A percentile compares a stretch with the other conserved stretches of the same genome.
Evolutionary conservation across 2,113 vertebrate genomes (phyloP).

Genomic region (Romanogobio albipinnatus): DNA sequence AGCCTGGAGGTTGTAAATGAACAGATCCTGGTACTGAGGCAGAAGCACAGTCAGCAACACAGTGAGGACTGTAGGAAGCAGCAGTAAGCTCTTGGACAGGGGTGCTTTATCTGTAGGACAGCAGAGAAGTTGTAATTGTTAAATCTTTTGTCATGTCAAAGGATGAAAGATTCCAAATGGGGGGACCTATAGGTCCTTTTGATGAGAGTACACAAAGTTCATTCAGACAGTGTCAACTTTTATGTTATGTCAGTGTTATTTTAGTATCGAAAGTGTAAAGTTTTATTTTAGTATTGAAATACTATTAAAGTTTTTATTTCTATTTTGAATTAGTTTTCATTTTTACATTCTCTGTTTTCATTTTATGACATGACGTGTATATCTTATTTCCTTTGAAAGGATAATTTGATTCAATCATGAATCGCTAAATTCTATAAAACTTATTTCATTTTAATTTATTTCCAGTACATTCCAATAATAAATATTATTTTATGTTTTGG

Average conservation of each 20-base stretch:
- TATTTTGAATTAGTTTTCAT: no score
- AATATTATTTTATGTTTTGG: no score
- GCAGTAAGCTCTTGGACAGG: conserved; percentile 76
- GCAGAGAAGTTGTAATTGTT: not conserved
- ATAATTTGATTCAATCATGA: no score
- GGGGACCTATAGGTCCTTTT: not conserved
- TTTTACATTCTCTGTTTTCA: no score
- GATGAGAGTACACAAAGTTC: not conserved
- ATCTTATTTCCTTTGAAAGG: no score
- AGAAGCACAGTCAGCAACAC: conserved; percentile 72
- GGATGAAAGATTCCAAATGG: not conserved
- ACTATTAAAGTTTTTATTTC: no score
- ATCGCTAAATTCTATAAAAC: no score
- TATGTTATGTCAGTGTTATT: not conserved
- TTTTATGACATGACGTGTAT: no score
- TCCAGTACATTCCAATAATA: no score
- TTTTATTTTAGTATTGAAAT: no score
- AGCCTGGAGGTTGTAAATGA: conserved; percentile 73
- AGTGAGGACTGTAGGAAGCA: conserved; percentile 74
- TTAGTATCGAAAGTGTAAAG: no score
- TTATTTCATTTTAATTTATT: no score
- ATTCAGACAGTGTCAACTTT: not conserved
- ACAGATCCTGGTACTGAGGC: conserved; percentile 76
- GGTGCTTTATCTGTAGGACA: conserved; percentile 76
- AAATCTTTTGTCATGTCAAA: not conserved